A percentile compares a stretch with the other conserved stretches of the same genome.
These are phyloP conservation scores for Catagonus wagneri DNA, from an alignment of 2,113 vertebrate species.

Conservation along the genomic window DNA sequence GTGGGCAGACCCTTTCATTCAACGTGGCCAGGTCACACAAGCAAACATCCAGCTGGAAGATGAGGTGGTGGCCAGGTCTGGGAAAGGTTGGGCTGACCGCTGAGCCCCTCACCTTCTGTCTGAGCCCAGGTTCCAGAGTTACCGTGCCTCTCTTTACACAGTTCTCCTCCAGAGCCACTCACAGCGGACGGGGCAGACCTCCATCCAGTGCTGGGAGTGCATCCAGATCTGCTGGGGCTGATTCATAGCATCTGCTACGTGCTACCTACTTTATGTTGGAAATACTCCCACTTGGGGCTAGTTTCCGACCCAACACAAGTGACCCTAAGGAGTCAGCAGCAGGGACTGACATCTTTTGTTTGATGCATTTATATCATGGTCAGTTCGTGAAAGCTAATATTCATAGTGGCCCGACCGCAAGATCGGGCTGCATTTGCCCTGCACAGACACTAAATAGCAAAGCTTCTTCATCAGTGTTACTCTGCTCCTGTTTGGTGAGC, in stretches of 20 bases:
- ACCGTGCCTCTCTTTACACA: too few relatives aligned
- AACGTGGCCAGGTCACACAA: too few relatives aligned
- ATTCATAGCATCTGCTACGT: background rate
- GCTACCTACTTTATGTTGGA: too few relatives aligned
- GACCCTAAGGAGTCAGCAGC: background rate
- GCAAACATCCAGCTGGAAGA: too few relatives aligned
- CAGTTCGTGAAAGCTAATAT: background rate
- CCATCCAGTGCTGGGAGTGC: too few relatives aligned
- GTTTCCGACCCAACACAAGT: fast-evolving
- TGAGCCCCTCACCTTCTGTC: too few relatives aligned
- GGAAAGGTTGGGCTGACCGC: too few relatives aligned
- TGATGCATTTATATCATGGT: fast-evolving
- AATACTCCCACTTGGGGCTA: fast-evolving
- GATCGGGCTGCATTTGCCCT: fast-evolving
- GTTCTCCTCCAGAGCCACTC: too few relatives aligned
- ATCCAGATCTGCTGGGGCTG: background rate
- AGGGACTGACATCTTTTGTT: background rate
- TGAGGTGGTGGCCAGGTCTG: too few relatives aligned
- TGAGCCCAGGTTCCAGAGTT: too few relatives aligned
- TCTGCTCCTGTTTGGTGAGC: fast-evolving
- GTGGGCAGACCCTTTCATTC: too few relatives aligned
- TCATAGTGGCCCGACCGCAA: background rate
- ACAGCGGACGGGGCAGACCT: too few relatives aligned
- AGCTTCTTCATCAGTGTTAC: fast-evolving
- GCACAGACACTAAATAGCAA: background rate